A percentile compares a stretch with the other conserved stretches of the same genome.
Conservation (phyloP, 2,888 invertebrate genomes). For the Drosophila recens region DNA sequence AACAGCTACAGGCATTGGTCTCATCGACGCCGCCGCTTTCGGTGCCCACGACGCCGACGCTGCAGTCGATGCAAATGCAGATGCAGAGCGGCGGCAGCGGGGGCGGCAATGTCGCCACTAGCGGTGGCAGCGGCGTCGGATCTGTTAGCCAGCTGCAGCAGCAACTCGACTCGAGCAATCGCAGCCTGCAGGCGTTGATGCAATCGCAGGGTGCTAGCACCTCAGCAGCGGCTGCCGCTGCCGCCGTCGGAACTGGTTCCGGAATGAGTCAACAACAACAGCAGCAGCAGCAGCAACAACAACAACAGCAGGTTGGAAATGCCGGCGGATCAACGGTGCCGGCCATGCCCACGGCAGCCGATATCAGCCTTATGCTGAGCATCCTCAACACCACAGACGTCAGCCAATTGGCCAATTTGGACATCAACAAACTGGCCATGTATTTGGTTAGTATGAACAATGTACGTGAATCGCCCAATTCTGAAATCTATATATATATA, state of each 20-base stretch:
- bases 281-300: conserved; percentile 68
- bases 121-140: conserved; percentile 54
- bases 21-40: conserved; percentile 84
- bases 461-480: conserved; percentile 71
- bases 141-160: conserved; percentile 68
- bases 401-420: conserved; percentile 90
- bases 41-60: conserved; percentile 84
- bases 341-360: conserved; percentile 85
- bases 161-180: conserved; percentile 76
- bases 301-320: conserved; percentile 54
- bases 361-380: conserved; percentile 85
- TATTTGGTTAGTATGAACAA: conserved; percentile 89
- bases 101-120: conserved; percentile 36
- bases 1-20: conserved; percentile 85
- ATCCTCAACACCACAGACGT: conserved; percentile 85
- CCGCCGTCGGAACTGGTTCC: conserved; percentile 24
- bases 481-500: background rate
- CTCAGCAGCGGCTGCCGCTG: conserved; percentile 79
- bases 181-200: conserved; percentile 84
- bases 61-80: conserved; percentile 85
- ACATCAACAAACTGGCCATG: conserved; percentile 90
- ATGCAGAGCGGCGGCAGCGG: conserved; percentile 78
- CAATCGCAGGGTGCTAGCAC: conserved; percentile 81
- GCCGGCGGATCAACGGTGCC: conserved; percentile 68
- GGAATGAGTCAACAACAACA: conserved; percentile 68